Conservation (phyloP, 2,797 vertebrate genomes). For the Parauchenoglanis punctatus region DNA sequence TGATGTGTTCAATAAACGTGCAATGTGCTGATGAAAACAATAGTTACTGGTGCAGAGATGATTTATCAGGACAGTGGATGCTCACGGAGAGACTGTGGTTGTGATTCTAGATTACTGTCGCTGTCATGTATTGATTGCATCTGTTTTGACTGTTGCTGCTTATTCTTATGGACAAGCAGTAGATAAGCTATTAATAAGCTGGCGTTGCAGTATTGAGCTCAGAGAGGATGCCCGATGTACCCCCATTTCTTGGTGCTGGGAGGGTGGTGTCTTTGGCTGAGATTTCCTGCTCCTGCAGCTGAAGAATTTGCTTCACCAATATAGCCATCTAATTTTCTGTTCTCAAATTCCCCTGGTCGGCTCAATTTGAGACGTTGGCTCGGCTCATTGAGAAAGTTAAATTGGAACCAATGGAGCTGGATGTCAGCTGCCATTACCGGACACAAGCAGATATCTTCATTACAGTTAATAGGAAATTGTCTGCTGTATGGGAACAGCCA, state of each 20-base stretch:
- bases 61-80: conserved; percentile 54
- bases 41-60: conserved; percentile 48
- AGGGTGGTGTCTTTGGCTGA: conserved; percentile 48
- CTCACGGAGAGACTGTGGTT: conserved; percentile 35
- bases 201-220: conserved; percentile 38
- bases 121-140: conserved; percentile 68
- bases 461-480: conserved; percentile 76
- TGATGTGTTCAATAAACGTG: conserved; percentile 41
- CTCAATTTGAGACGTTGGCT: conserved; percentile 80
- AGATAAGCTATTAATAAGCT: conserved; percentile 73
- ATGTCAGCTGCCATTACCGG: conserved; percentile 80
- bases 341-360: conserved; percentile 77
- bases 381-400: conserved; percentile 82
- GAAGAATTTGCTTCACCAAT: conserved; percentile 68
- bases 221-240: conserved; percentile 18
- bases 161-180: conserved; percentile 61
- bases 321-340: conserved; percentile 80
- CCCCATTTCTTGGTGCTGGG: conserved; percentile 33
- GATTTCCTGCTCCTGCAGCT: conserved; percentile 71
- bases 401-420: conserved; percentile 80
- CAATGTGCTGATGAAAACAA: conserved; percentile 51
- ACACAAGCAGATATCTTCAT: conserved; percentile 81
- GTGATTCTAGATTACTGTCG: conserved; percentile 52
- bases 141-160: conserved; percentile 66
- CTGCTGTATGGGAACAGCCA: conserved; percentile 63